Percentiles rank a stretch among this genome's conserved stretches.
These are phyloP conservation scores for Leptopilina syphax DNA, from an alignment of 2,888 invertebrate genomes.

Conservation along the genomic window DNA sequence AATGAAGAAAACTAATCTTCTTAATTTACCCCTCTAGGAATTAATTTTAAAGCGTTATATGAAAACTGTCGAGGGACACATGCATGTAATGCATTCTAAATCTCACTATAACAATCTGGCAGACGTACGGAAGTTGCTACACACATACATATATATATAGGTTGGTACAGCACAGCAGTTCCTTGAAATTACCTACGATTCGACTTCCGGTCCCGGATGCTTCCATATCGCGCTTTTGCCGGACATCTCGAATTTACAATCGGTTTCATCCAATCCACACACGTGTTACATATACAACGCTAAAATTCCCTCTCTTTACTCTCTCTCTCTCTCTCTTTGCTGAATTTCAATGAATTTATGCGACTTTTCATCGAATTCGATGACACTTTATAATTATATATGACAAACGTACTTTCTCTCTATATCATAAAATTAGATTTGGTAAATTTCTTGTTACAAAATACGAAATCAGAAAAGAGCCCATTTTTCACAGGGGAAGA, in stretches of 20 bases:
- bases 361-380: slow-evolving; percentile 29
- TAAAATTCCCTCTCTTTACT: neutral
- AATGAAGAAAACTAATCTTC: no score
- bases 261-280: slow-evolving; percentile 46
- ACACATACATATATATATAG: slow-evolving; percentile 37
- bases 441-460: no score
- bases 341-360: slow-evolving; percentile 32
- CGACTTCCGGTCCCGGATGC: slow-evolving; percentile 53
- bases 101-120: slow-evolving; percentile 52
- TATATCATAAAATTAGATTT: neutral
- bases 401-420: neutral
- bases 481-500: no score
- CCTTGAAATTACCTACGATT: slow-evolving; percentile 57
- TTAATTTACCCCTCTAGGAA: neutral
- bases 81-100: slow-evolving; percentile 55
- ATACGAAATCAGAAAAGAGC: no score
- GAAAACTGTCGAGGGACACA: slow-evolving; percentile 30
- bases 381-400: neutral
- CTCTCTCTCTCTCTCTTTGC: neutral
- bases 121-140: slow-evolving; percentile 56
- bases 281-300: slow-evolving; percentile 20
- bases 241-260: slow-evolving; percentile 56
- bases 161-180: slow-evolving; percentile 43
- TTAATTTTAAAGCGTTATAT: slow-evolving; percentile 12
- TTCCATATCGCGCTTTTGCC: slow-evolving; percentile 53